Conservation (phyloP, 2,113 vertebrate genomes). For the Tyto alba region DNA sequence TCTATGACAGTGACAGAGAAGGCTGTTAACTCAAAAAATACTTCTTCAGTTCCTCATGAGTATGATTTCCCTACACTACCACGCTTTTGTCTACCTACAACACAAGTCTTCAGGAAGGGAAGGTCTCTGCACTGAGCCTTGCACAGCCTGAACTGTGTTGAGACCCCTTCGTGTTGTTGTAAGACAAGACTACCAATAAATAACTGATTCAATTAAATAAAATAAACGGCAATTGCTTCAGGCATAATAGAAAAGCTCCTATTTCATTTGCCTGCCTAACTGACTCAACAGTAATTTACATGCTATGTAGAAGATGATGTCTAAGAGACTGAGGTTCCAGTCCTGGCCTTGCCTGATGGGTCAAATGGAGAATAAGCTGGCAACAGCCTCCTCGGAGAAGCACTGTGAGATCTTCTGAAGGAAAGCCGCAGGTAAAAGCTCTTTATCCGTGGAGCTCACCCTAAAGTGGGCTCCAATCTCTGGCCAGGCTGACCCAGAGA, state of each 20-base stretch:
- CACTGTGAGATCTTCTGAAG: not conserved
- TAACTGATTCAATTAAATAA: not conserved
- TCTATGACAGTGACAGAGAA: not conserved
- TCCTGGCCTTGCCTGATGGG: not conserved
- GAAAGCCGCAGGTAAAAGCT: not conserved
- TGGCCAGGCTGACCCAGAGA: too few relatives aligned
- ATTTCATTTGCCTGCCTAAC: not conserved
- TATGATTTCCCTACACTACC: not conserved
- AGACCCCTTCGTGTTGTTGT: not conserved
- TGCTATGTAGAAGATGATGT: not conserved
- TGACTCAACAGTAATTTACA: not conserved
- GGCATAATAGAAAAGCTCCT: not conserved
- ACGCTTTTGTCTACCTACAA: not conserved
- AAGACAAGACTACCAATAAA: not conserved
- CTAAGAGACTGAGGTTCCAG: not conserved
- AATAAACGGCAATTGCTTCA: not conserved
- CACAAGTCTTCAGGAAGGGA: not conserved
- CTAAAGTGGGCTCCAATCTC: not conserved
- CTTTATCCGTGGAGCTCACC: not conserved
- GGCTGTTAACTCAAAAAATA: not conserved
- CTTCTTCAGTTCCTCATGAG: not conserved
- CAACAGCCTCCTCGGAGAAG: not conserved
- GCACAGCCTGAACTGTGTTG: not conserved
- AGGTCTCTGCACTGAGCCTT: not conserved
- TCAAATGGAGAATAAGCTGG: not conserved